Evolutionary conservation across 2,113 vertebrate species (phyloP), one percentile per base, ranked within the genome.

Genomic region (Formicarius rufipectus): DNA sequence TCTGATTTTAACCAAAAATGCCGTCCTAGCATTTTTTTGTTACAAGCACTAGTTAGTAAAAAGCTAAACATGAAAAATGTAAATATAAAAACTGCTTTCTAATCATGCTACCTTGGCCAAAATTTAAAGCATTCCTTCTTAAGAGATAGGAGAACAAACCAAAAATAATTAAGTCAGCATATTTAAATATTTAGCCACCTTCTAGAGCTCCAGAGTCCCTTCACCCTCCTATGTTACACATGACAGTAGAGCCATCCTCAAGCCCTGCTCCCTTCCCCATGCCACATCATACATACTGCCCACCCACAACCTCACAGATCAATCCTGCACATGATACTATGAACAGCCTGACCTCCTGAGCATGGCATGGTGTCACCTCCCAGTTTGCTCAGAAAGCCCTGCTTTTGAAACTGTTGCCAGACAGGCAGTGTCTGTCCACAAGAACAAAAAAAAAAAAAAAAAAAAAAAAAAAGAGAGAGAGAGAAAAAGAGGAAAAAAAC

Each of bases 121-220:
- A 88, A 74, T 37, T 17, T 74, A 90, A 92, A 93, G 39, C 96
- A 92, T 95, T 96, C 94, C 92, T 95, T 91, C 90, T 40, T 39
- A 89, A 52, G 28, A n/a, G 25, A 81, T 8, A 63, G 42, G 23
- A 87, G 52, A 82, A 47, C 5, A 62, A 90, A 37, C 12, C 8
- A 72, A 83, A 93, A 88, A 21, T 9, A 73, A 15, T 28, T 16
- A 72, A 85, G 14, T 62, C 49, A 37, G 50, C 8, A 60, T 63
- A 60, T 52, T 81, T 55, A 88, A 80, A 31, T 42, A 55, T 63
- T 86, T 71, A 74, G 27, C 47, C 10, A 66, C 30, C 14, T 81
- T 75, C 72, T 84, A 77, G 50, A 94, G 25, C 33, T 76, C 45
- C 42, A 25, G 20, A 62, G 62, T 42, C 12, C 40, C 56, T 33